phyloP scores from a whole-genome alignment of 2,888 invertebrate species.

The Microctonus hyperodae region DNA sequence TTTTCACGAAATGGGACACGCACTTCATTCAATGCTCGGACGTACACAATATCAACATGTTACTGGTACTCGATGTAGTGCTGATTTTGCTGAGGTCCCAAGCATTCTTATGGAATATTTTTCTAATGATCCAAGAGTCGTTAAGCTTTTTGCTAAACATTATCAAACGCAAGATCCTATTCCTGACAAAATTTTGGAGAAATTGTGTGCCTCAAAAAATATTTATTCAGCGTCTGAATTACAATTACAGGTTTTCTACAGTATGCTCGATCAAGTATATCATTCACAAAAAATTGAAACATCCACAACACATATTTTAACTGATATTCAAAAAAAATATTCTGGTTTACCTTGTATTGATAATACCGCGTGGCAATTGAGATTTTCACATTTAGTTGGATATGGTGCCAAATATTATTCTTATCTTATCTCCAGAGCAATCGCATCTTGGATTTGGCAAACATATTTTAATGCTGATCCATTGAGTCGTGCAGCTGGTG shows the following conservation, averaged over 20 bases:
- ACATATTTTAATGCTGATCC: constrained; percentile 82
- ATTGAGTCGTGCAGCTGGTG: constrained; percentile 78
- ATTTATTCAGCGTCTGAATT: constrained; percentile 89
- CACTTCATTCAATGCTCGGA: constrained; percentile 98
- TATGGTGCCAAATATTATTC: constrained; percentile 99
- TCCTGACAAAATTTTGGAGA: constrained; percentile 79
- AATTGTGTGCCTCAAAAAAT: constrained; percentile 85
- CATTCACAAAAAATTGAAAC: constrained; percentile 71
- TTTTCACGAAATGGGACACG: constrained; percentile 99
- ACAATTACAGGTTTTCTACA: constrained; percentile 91
- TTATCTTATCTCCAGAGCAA: constrained; percentile 92
- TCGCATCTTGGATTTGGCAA: constrained; percentile 94
- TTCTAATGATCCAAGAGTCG: constrained; percentile 84
- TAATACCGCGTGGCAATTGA: constrained; percentile 93
- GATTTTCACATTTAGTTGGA: constrained; percentile 96
- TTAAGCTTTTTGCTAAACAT: constrained; percentile 87
- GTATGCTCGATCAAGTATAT: constrained; percentile 89
- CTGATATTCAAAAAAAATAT: constrained; percentile 80
- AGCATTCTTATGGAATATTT: constrained; percentile 99
- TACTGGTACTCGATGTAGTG: constrained; percentile 94
- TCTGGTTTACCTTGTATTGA: constrained; percentile 87
- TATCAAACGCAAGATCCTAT: constrained; percentile 87
- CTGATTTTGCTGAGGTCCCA: constrained; percentile 99
- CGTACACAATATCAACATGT: constrained; percentile 96
- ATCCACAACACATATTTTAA: constrained; percentile 77